phyloP scores from a whole-genome alignment of 1,140 invertebrate species.

The Meloidogyne exigua region DNA sequence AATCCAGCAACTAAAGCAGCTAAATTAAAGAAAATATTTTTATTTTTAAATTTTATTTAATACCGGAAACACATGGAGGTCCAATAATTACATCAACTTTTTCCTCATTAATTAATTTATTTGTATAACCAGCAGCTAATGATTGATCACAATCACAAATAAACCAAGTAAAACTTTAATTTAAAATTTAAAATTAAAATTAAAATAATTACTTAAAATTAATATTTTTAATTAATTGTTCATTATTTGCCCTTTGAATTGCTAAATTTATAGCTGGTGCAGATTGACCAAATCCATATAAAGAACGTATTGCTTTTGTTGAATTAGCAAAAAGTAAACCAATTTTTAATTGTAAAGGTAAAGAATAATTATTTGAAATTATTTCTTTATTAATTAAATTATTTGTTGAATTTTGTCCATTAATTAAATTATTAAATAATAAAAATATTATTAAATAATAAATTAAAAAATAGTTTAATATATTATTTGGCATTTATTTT shows the following conservation, averaged over 20 bases:
- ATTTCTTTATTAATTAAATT: not conserved
- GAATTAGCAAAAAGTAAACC: constrained; percentile 4
- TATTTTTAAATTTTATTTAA: not conserved
- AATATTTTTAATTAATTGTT: constrained; percentile 23
- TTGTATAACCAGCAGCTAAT: constrained; percentile 38
- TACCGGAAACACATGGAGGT: constrained; percentile 34
- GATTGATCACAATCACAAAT: constrained; percentile 33
- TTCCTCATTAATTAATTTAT: constrained; percentile 38
- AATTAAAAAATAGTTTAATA: not conserved
- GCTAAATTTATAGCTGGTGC: constrained; percentile 36
- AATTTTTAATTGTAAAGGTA: constrained; percentile 2
- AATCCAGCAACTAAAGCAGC: constrained; percentile 26
- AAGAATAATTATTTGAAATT: not conserved
- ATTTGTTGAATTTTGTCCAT: not conserved
- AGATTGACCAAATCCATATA: not conserved
- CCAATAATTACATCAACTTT: constrained; percentile 46
- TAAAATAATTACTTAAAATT: constrained; percentile 24
- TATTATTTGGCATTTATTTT: too few relatives aligned
- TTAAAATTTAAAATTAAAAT: constrained; percentile 9
- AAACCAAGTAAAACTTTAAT: not conserved
- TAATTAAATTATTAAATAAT: not conserved
- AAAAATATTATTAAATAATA: not conserved
- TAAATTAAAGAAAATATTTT: constrained; percentile 27
- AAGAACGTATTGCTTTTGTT: not conserved
- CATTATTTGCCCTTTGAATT: not conserved